A percentile compares a stretch with the other conserved stretches of the same genome.
These are phyloP conservation scores for Gerris lacustris DNA, from an alignment of 2,888 invertebrate genomes.

Conservation along the genomic window DNA sequence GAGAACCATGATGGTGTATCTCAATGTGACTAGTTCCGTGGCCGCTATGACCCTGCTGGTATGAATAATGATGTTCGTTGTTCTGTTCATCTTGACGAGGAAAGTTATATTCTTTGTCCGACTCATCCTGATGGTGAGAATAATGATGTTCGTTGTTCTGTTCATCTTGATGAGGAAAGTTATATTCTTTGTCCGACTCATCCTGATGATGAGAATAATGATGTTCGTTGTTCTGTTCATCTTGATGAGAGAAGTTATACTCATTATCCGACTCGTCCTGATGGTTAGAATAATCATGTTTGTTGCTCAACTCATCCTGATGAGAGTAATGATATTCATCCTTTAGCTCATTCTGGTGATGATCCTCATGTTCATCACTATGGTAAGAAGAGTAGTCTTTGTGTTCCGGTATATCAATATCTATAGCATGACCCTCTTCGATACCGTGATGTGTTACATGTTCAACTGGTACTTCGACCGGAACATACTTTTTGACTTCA, in stretches of 20 bases:
- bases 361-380: background rate
- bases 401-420: background rate
- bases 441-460: background rate
- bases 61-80: background rate
- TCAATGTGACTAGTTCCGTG: background rate
- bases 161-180: background rate
- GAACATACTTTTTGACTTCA: conserved; percentile 18
- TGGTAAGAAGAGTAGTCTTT: background rate
- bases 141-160: background rate
- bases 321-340: background rate
- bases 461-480: conserved; percentile 18
- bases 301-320: too few species aligned
- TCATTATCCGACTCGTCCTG: too few species aligned
- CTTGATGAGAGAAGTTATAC: background rate
- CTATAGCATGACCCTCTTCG: background rate
- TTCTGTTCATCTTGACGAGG: background rate
- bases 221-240: background rate
- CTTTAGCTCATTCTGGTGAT: background rate
- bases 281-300: too few species aligned
- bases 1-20: background rate
- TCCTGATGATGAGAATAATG: background rate
- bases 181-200: background rate
- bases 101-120: background rate
- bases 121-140: background rate
- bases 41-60: background rate